Evolutionary conservation across 2,797 vertebrate genomes (phyloP), one percentile per base, ranked within the genome.

Genomic region (Denticeps clupeoides): DNA sequence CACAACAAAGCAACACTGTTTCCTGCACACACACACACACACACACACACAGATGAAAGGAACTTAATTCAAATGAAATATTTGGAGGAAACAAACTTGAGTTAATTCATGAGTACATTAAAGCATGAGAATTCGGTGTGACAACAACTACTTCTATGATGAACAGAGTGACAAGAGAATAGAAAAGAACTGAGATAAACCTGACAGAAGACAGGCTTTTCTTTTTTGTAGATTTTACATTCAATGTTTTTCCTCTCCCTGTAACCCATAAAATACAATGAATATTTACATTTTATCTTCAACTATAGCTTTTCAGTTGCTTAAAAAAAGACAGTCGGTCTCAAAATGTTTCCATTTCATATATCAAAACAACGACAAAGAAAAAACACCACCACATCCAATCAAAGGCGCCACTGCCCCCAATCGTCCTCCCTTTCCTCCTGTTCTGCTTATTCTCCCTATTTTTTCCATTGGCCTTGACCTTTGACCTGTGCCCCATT

Each of bases 161-260:
- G 55, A 73, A 73, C 63, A 71, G 46, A 67, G 41, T 54, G 67
- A 57, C 64, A 51, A 47, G 74, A 64, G 65, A 59, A 63, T 61
- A 65, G 58, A 55, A 51, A 65, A 40, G 61, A 65, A 58, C 60
- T 53, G 49, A 58, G 42, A 58, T 21, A 45, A 52, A 15, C 37
- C 26, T 46, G 24, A 47, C 47, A 52, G 47, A 68, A 65, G 49
- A 63, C 52, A 59, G 18, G 60, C 23, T 24, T 67, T 60, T 71
- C 31, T 69, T 79, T n/a, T 77, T 70, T 70, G 59, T 64, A 63
- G 49, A 58, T 73, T 73, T 78, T 82, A 84, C 82, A 86, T 85
- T 84, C 81, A 59, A 53, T 62, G 55, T 53, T 62, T 60, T 43
- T 15, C 35, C 18, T 33, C 47, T 47, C 51, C 74, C 65, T 67